Conservation (phyloP, 2,797 vertebrate genomes). For the Enteromius trimaculatus region DNA sequence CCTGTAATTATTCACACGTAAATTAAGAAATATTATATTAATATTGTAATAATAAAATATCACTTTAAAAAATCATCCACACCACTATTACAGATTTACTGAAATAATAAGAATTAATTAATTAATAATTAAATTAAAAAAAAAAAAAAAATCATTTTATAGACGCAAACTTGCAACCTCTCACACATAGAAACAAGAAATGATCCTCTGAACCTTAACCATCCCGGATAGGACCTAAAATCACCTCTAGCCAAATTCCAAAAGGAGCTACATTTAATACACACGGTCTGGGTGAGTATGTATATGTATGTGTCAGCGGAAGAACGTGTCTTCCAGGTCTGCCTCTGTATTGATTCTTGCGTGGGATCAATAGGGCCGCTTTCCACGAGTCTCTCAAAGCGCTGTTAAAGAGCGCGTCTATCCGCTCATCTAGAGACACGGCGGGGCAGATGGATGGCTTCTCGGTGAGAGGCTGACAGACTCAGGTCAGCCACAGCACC, state of each 20-base stretch:
- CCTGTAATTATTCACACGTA: neutral
- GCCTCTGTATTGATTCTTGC: conserved; percentile 36
- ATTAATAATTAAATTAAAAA: neutral
- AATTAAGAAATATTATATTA: neutral
- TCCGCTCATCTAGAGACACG: conserved; percentile 14
- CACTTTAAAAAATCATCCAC: neutral
- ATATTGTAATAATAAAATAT: neutral
- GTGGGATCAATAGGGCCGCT: conserved; percentile 30
- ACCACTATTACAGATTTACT: neutral
- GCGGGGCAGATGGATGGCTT: conserved; percentile 10
- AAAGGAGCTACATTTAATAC: neutral
- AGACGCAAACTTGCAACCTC: neutral
- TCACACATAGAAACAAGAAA: neutral
- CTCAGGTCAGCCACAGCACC: conserved; percentile 23
- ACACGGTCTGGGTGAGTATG: neutral
- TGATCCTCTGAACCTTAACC: neutral
- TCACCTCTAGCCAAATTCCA: neutral
- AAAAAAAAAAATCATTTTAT: neutral
- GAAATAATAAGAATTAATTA: neutral
- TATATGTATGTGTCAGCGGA: neutral
- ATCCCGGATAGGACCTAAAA: neutral
- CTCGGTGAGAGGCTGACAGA: conserved; percentile 32
- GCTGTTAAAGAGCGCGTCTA: conserved; percentile 22
- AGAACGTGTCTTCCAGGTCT: conserved; percentile 30
- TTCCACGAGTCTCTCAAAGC: conserved; percentile 29